Evolutionary conservation across 2,888 invertebrate species (phyloP).

Genomic region (Dendrolimus pini): DNA sequence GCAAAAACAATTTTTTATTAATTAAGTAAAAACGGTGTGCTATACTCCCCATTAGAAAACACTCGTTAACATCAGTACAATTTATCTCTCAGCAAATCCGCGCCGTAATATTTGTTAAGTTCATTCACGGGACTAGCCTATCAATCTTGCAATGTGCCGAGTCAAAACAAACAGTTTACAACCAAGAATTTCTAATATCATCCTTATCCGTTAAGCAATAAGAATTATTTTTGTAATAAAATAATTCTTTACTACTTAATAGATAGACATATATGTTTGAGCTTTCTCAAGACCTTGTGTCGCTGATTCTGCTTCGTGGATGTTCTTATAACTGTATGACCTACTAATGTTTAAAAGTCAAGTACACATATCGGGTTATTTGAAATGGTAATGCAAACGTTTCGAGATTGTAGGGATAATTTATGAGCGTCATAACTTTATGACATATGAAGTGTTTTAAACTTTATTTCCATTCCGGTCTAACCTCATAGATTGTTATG

Average conservation of each 20-base stretch:
- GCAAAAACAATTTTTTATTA: too few species aligned
- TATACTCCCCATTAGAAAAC: too few species aligned
- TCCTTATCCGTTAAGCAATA: slow-evolving; percentile 12
- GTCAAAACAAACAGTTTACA: slow-evolving; percentile 26
- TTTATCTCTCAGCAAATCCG: too few species aligned
- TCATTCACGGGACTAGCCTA: slow-evolving; percentile 36
- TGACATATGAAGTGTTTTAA: not conserved
- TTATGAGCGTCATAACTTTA: not conserved
- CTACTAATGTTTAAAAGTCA: not conserved
- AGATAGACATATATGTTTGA: not conserved
- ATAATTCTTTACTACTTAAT: not conserved
- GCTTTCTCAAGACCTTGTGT: slow-evolving; percentile 16
- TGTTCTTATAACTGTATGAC: not conserved
- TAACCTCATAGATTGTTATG: too few species aligned
- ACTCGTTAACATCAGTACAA: too few species aligned
- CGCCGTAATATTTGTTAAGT: slow-evolving; percentile 30
- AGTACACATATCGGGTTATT: not conserved
- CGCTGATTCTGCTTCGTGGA: slow-evolving; percentile 16
- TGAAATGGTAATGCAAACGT: slow-evolving; percentile 1
- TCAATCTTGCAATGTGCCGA: slow-evolving; percentile 38
- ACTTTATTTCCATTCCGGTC: too few species aligned
- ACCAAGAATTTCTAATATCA: slow-evolving; percentile 4
- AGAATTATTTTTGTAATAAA: slow-evolving; percentile 15
- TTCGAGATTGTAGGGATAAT: not conserved
- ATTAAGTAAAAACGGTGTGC: too few species aligned